Evolutionary conservation across 2,113 vertebrate species (phyloP), one percentile per base, ranked within the genome.

Genomic region (Lontra canadensis): DNA sequence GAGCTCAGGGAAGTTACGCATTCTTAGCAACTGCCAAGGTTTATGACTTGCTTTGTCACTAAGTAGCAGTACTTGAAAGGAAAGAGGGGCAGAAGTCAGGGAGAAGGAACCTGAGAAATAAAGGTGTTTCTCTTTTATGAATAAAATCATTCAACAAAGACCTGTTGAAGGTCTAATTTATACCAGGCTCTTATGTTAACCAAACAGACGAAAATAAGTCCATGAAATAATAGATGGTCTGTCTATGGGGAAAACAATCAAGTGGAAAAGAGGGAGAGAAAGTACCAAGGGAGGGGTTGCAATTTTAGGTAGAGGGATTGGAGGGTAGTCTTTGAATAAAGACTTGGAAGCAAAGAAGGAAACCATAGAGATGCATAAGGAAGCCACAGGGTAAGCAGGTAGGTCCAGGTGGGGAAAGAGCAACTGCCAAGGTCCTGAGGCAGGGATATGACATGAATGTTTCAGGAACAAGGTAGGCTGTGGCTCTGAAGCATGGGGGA

Each of bases 341-440:
- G 67, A 55, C 36, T 82, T 65, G 49, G 63, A 80, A 67, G 69
- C 36, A 9, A 90, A 81, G 21, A 79, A 47, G 36, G 57, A 17
- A 25, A 3, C 21, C 61, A 9, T 14, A 34, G 61, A 26, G 52
- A 34, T 12, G 4, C 36, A 20, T 11, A 20, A 61, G n/a, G 44
- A 34, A 15, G 3, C 36, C 5, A 15, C 15, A 47, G 73, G 61
- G 61, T 92, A 59, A 83, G 29, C 2, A 52, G 49, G 49, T 17
- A 7, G 63, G 34, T 65, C 29, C 44, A 65, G 49, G 36, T 47
- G 29, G 7, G 47, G 34, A 34, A 81, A 55, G 6, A 7, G 42
- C 29, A 21, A 1, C n/a, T 90, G 15, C 63, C 69, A 96, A 92
- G 80, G 83, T 17, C 89, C 92, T 76, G 80, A 52, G 34, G 88